These are phyloP conservation scores for Tetramorium alpestre DNA, from an alignment of 1,140 invertebrate species.

Conservation along the genomic window DNA sequence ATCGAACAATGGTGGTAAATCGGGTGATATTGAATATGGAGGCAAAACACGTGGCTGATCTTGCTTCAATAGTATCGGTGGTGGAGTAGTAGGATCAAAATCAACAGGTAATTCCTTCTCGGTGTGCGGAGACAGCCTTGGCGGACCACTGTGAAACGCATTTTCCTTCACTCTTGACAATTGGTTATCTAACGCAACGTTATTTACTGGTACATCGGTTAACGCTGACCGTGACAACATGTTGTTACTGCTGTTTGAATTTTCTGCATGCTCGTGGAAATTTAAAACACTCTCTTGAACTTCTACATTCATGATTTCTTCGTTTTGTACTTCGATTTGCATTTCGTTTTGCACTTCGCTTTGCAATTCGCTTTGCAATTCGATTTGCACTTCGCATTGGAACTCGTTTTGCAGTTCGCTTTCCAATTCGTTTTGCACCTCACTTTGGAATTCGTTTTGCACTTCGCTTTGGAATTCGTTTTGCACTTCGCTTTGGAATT, in stretches of 20 bases:
- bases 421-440: no score
- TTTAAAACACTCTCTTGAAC: background rate
- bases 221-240: background rate
- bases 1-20: constrained; percentile 56
- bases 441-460: no score
- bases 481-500: no score
- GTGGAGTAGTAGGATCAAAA: constrained; percentile 48
- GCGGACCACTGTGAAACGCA: constrained; percentile 30
- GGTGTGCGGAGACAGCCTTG: constrained; percentile 38
- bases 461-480: no score
- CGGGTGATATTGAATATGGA: constrained; percentile 14
- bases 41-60: constrained; percentile 30
- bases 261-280: background rate
- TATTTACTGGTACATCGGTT: background rate
- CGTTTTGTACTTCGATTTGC: background rate
- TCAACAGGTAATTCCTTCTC: constrained; percentile 30
- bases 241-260: background rate
- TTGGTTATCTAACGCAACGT: background rate
- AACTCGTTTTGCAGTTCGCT: no score
- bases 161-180: constrained; percentile 12
- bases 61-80: constrained; percentile 42
- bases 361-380: no score
- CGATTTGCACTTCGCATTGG: no score
- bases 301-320: background rate
- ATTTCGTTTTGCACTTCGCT: no score